Conservation (phyloP, 2,888 invertebrate genomes). For the Eristalis pertinax region DNA sequence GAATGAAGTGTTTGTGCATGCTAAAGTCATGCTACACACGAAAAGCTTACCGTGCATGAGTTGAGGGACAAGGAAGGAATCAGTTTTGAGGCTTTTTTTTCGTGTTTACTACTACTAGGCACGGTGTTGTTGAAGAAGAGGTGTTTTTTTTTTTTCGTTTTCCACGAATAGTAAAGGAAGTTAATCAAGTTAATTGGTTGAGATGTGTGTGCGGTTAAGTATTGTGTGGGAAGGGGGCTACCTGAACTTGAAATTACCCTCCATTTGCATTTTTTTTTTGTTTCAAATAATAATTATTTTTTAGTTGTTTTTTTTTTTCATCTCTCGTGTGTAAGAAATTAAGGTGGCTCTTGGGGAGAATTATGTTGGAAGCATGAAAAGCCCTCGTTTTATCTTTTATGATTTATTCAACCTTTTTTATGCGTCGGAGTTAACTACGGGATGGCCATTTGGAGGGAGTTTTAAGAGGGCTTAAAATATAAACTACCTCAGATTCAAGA, state of each 20-base stretch:
- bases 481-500: too few relatives aligned
- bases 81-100: background rate
- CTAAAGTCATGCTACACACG: conserved; percentile 58
- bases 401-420: too few relatives aligned
- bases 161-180: conserved; percentile 63
- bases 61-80: background rate
- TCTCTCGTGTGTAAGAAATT: conserved; percentile 23
- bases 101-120: background rate
- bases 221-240: conserved; percentile 5
- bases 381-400: too few relatives aligned
- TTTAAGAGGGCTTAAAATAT: too few relatives aligned
- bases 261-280: conserved; percentile 42
- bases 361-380: background rate
- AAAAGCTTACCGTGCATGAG: conserved; percentile 49
- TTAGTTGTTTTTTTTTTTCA: conserved; percentile 28
- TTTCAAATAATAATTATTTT: conserved; percentile 7
- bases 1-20: conserved; percentile 48
- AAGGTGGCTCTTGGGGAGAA: background rate
- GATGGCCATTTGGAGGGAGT: too few relatives aligned
- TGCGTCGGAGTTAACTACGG: too few relatives aligned
- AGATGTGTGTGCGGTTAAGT: conserved; percentile 32
- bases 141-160: background rate
- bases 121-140: conserved; percentile 20
- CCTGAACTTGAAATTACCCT: conserved; percentile 58
- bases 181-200: conserved; percentile 66